These are phyloP conservation scores for Meriones unguiculatus DNA, from an alignment of 2,113 vertebrate genomes.

Conservation along the genomic window DNA sequence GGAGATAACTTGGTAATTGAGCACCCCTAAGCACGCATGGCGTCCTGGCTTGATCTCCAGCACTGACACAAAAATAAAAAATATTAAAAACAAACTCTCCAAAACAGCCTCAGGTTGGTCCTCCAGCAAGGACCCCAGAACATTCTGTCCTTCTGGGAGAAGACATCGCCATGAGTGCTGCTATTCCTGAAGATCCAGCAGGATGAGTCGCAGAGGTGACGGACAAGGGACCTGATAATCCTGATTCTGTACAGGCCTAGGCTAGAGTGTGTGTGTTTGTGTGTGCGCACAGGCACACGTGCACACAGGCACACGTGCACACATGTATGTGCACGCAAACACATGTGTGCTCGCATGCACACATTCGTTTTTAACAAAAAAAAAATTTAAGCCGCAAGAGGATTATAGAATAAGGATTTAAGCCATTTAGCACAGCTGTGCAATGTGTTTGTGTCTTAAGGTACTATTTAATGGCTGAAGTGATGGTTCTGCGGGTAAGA, in stretches of 20 bases:
- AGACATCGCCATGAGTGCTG: neutral
- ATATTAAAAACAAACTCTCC: neutral
- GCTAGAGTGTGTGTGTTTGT: neutral
- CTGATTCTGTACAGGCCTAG: neutral
- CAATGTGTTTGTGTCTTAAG: neutral
- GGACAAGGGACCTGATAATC: neutral
- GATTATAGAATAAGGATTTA: neutral
- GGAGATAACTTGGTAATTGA: neutral
- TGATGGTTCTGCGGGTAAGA: neutral
- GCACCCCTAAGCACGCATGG: neutral
- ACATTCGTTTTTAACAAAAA: too few species aligned
- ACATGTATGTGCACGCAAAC: too few species aligned
- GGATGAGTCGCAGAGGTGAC: neutral
- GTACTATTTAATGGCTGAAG: neutral
- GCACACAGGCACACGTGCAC: too few species aligned
- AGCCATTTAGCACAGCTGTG: neutral
- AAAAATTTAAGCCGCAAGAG: too few species aligned
- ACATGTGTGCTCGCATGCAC: too few species aligned
- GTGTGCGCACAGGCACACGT: too few species aligned
- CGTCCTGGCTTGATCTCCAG: neutral
- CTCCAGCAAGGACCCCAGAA: neutral
- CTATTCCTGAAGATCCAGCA: neutral
- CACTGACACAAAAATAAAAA: neutral
- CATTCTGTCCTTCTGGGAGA: neutral
- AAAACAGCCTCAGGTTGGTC: neutral